A percentile compares a stretch with the other conserved stretches of the same genome.
phyloP scores from a whole-genome alignment of 2,797 vertebrate genomes.

The Hyperoplus immaculatus region DNA sequence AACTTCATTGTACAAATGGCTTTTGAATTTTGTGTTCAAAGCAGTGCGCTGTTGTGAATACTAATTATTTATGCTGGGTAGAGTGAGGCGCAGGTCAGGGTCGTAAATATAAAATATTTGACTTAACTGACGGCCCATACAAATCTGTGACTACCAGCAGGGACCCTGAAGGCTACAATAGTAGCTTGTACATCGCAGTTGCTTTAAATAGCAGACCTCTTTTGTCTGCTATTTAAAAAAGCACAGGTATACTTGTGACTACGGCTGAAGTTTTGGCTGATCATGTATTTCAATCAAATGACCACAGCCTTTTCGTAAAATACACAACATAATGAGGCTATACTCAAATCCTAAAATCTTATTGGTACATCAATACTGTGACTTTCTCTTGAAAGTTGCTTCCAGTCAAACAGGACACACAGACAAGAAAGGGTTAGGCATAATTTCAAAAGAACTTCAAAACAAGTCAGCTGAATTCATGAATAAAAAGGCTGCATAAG shows the following conservation, averaged over 20 bases:
- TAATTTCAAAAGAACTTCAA: neutral
- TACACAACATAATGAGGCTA: neutral
- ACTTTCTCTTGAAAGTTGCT: neutral
- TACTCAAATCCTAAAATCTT: neutral
- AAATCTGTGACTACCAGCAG: neutral
- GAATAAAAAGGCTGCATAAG: constrained; percentile 45
- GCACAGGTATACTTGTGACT: neutral
- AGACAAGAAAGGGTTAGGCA: neutral
- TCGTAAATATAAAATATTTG: constrained; percentile 14
- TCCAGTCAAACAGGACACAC: neutral
- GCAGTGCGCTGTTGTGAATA: constrained; percentile 58
- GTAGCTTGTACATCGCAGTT: neutral
- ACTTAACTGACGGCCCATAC: neutral
- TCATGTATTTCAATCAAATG: neutral
- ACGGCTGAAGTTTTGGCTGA: neutral
- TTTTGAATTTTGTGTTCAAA: constrained; percentile 69
- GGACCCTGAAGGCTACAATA: neutral
- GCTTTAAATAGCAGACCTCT: neutral
- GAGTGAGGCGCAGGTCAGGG: constrained; percentile 26
- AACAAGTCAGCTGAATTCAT: constrained; percentile 15
- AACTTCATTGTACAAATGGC: constrained; percentile 63
- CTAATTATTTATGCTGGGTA: constrained; percentile 47
- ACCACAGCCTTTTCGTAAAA: neutral
- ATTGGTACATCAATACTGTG: neutral
- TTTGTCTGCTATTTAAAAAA: neutral